phyloP scores from a whole-genome alignment of 2,888 invertebrate species.

The Platynereis dumerilii region DNA sequence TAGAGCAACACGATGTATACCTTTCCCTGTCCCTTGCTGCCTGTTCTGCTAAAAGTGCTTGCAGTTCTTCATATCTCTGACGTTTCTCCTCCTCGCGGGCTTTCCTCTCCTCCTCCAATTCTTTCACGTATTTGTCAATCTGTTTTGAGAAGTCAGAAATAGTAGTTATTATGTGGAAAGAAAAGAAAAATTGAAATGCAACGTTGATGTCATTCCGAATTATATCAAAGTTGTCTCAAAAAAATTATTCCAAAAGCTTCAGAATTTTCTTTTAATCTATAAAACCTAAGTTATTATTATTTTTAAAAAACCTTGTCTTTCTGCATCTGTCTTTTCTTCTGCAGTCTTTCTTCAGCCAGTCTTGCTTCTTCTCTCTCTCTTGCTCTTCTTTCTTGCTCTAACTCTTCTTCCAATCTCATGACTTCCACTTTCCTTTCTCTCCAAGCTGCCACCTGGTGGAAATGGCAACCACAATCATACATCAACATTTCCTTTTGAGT shows the following conservation, averaged over 20 bases:
- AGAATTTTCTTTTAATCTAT: too few species aligned
- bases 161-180: too few species aligned
- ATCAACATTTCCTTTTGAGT: too few species aligned
- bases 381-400: conserved; percentile 43
- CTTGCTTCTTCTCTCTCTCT: conserved; percentile 36
- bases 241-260: too few species aligned
- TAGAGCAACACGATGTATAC: too few species aligned
- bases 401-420: conserved; percentile 47
- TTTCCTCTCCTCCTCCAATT: conserved; percentile 43
- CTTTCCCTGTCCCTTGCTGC: conserved; percentile 55
- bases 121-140: conserved; percentile 30
- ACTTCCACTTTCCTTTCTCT: conserved; percentile 52
- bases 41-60: conserved; percentile 50
- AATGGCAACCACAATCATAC: not conserved
- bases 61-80: conserved; percentile 47
- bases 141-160: too few species aligned
- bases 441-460: conserved; percentile 47
- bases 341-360: conserved; percentile 42
- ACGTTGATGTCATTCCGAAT: too few species aligned
- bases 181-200: too few species aligned
- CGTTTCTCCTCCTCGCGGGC: conserved; percentile 39
- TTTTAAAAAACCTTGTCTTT: conserved; percentile 45
- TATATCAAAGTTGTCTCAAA: too few species aligned
- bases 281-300: too few species aligned
- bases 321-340: conserved; percentile 43